A percentile compares a stretch with the other conserved stretches of the same genome.
Evolutionary conservation across 2,888 invertebrate species (phyloP).

Genomic region (Podabrus alpinus): DNA sequence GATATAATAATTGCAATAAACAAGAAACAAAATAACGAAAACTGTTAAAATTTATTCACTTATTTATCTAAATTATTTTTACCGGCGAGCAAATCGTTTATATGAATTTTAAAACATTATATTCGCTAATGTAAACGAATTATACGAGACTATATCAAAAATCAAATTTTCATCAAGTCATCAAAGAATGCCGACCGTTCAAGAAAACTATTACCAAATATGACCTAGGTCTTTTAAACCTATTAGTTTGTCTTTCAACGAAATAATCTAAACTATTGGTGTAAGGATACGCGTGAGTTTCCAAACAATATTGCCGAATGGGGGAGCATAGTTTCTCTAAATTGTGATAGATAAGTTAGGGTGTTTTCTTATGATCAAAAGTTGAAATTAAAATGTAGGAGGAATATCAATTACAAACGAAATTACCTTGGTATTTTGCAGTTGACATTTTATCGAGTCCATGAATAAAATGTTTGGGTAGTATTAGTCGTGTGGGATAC

Average conservation of each 20-base stretch:
- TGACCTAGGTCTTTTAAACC: not conserved
- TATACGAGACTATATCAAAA: too few species aligned
- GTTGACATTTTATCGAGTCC: slow-evolving; percentile 42
- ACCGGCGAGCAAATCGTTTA: too few species aligned
- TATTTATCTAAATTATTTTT: too few species aligned
- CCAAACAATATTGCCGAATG: not conserved
- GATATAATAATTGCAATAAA: too few species aligned
- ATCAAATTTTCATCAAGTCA: not conserved
- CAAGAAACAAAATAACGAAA: too few species aligned
- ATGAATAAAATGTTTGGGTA: slow-evolving; percentile 35
- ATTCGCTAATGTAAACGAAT: too few species aligned
- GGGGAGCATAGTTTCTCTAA: not conserved
- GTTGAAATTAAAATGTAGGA: not conserved
- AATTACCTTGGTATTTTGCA: slow-evolving; percentile 40
- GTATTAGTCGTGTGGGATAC: slow-evolving; percentile 30
- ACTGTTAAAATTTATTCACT: too few species aligned
- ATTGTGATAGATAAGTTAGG: not conserved
- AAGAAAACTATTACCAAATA: not conserved
- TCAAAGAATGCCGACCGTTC: not conserved
- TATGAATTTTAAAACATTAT: too few species aligned
- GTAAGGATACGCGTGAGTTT: not conserved
- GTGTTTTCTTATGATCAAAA: not conserved
- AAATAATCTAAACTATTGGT: not conserved
- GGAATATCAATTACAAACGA: slow-evolving; percentile 2
- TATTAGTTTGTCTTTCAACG: not conserved